These are phyloP conservation scores for Drosophila trichaetosa DNA, from an alignment of 2,888 invertebrate species.

Conservation along the genomic window DNA sequence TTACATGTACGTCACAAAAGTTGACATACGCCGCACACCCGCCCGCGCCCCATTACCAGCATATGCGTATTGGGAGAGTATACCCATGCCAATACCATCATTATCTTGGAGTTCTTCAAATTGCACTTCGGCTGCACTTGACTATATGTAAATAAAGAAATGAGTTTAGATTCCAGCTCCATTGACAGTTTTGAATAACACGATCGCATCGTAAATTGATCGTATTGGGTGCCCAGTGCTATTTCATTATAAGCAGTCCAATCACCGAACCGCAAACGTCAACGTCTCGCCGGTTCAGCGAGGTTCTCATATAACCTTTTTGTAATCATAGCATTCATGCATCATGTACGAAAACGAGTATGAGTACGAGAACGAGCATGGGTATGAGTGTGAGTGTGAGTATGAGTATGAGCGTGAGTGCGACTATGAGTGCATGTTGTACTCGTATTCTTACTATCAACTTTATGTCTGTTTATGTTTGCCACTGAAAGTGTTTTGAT, in stretches of 20 bases:
- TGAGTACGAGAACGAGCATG: not conserved
- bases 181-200: conserved; percentile 42
- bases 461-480: conserved; percentile 32
- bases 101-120: conserved; percentile 23
- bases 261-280: conserved; percentile 46
- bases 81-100: not conserved
- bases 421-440: conserved; percentile 4
- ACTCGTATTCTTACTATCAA: conserved; percentile 26
- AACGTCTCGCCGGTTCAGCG: conserved; percentile 35
- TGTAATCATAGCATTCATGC: conserved; percentile 54
- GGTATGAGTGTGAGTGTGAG: not conserved
- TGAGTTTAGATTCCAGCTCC: conserved; percentile 15
- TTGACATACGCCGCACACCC: not conserved
- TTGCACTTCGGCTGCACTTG: conserved; percentile 5
- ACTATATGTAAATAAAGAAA: conserved; percentile 3
- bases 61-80: not conserved
- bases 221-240: conserved; percentile 10
- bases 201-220: conserved; percentile 43
- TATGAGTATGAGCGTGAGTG: not conserved
- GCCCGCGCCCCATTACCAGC: not conserved
- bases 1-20: not conserved
- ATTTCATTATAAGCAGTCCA: conserved; percentile 18
- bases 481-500: conserved; percentile 39
- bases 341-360: conserved; percentile 35
- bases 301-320: conserved; percentile 37